Evolutionary conservation across 2,797 vertebrate genomes (phyloP).

Genomic region (Sciurus vulgaris): DNA sequence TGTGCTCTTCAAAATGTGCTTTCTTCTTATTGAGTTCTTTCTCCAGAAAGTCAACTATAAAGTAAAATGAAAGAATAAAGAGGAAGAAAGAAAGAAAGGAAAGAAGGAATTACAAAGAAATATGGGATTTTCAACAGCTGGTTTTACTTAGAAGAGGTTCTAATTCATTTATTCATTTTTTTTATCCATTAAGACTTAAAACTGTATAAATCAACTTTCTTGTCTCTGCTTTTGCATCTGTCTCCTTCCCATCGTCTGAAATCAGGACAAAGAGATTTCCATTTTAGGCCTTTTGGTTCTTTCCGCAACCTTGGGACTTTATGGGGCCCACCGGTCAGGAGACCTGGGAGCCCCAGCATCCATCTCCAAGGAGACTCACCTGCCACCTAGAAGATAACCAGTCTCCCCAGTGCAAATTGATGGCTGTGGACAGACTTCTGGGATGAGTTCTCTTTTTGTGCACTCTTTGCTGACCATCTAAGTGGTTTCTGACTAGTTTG

Average conservation of each 20-base stretch:
- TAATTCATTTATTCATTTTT: constrained; percentile 22
- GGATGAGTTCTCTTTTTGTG: background rate
- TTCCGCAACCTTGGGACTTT: background rate
- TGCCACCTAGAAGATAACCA: background rate
- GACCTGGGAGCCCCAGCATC: background rate
- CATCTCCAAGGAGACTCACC: background rate
- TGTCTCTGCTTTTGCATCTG: background rate
- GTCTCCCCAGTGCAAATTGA: background rate
- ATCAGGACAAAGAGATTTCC: background rate
- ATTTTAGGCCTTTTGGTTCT: background rate
- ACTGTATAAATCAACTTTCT: background rate
- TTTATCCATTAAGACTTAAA: background rate
- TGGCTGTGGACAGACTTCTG: constrained; percentile 13
- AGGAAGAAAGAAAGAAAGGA: background rate
- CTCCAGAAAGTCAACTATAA: background rate
- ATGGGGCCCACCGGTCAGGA: background rate
- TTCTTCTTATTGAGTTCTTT: constrained; percentile 23
- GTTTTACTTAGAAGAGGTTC: constrained; percentile 22
- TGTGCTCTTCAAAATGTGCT: background rate
- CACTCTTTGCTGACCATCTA: constrained; percentile 46
- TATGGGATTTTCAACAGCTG: constrained; percentile 18
- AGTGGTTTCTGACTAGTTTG: constrained; percentile 63
- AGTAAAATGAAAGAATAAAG: background rate
- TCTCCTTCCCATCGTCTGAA: background rate
- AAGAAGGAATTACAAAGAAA: background rate